Evolutionary conservation across 2,113 vertebrate species (phyloP), one percentile per base, ranked within the genome.

Genomic region (Laticauda laticaudata): DNA sequence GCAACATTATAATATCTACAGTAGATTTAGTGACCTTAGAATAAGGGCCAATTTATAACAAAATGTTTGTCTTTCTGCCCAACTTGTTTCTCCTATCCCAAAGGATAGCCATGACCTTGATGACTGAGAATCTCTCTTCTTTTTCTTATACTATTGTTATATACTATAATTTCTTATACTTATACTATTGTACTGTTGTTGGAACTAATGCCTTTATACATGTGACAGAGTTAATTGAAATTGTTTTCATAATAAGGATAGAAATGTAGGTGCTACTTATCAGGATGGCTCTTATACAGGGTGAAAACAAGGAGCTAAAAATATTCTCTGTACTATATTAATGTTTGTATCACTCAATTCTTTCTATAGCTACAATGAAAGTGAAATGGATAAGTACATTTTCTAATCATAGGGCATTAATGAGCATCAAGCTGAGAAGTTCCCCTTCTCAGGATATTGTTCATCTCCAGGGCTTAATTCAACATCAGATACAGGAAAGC

Each of bases 201-300:
- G 93, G 92, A 95, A 81, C 88, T 39, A 94, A 57, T 94, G 90
- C 75, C n/a, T 94, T 87, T 48, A 53, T 95, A 94, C 23, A 94
- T 89, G n/a, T 0, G 0, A 92, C 92, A 95, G 91, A 94, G 95
- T 96, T 94, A 97, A 95, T 95, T 94, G 92, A 61, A 90, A 91
- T 91, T 48, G 0, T 95, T 85, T 94, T 94, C 59, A 91, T 89
- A 94, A 94, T 94, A 43, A 69, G 92, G 93, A 96, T 92, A 69
- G 20, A 95, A 95, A 94, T 92, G n/a, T 93, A 95, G 92, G 89
- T 94, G 92, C 93, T 94, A 48, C 93, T 95, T 94, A 89, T 87
- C 93, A 95, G 88, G 89, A 93, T 94, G 14, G 94, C 96, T 93
- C 93, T 94, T 51, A 88, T 14, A 20, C 91, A 69, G 51, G 64